Conservation (phyloP, 2,888 invertebrate genomes). For the Esperia sulphurella region DNA sequence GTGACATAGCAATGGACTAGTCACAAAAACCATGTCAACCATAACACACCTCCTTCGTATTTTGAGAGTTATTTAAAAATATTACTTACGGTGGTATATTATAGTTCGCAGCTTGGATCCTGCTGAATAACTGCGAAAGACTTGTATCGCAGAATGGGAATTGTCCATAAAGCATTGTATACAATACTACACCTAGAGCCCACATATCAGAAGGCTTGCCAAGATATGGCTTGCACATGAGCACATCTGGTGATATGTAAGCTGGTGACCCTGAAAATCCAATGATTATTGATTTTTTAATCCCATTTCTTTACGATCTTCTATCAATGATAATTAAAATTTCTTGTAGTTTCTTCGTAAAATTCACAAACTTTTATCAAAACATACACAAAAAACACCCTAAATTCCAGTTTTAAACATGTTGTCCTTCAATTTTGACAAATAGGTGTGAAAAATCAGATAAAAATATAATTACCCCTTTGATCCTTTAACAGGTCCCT, state of each 20-base stretch:
- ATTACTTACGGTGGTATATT: constrained; percentile 83
- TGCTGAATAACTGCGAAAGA: constrained; percentile 85
- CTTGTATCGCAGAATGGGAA: constrained; percentile 89
- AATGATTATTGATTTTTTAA: not conserved
- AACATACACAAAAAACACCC: too few species aligned
- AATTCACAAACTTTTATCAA: too few species aligned
- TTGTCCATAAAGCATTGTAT: constrained; percentile 89
- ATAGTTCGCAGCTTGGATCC: constrained; percentile 87
- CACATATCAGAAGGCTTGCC: constrained; percentile 92
- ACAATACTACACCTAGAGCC: constrained; percentile 88
- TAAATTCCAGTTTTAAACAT: too few species aligned
- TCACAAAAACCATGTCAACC: too few species aligned
- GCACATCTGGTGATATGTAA: constrained; percentile 89
- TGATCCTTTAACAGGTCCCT: constrained; percentile 86
- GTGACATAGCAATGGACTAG: too few species aligned
- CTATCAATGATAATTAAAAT: too few species aligned
- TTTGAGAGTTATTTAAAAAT: too few species aligned
- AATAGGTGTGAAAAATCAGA: not conserved
- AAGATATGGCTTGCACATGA: constrained; percentile 86
- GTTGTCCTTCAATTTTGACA: too few species aligned
- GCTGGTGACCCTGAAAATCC: constrained; percentile 81
- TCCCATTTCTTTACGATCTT: too few species aligned
- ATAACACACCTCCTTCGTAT: too few species aligned
- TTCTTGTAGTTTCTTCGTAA: too few species aligned
- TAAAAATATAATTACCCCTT: constrained; percentile 53